Evolutionary conservation across 1,140 invertebrate genomes (phyloP).

Genomic region (Adelges cooleyi): DNA sequence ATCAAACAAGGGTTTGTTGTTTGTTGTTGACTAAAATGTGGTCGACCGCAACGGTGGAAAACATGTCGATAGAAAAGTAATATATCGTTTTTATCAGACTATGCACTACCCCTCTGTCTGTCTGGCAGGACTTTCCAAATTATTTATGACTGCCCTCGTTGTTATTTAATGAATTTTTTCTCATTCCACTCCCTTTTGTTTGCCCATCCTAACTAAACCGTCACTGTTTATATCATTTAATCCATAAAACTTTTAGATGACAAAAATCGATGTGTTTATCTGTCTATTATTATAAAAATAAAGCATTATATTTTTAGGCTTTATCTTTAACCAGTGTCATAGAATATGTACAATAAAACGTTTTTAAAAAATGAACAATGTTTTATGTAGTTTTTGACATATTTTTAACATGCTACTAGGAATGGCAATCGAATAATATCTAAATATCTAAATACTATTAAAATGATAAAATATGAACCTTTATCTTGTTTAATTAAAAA

Average conservation of each 20-base stretch:
- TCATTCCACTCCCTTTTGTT: background rate
- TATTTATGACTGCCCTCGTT: conserved; percentile 20
- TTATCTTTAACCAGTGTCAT: too few species aligned
- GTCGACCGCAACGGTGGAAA: background rate
- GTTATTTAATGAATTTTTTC: conserved; percentile 27
- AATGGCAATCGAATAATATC: too few species aligned
- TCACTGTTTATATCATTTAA: background rate
- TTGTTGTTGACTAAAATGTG: conserved; percentile 17
- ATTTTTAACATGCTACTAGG: too few species aligned
- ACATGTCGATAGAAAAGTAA: background rate
- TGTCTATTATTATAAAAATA: too few species aligned
- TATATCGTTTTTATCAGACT: conserved; percentile 23
- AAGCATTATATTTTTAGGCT: too few species aligned
- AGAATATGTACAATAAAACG: too few species aligned
- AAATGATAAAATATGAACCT: too few species aligned
- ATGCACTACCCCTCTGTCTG: background rate
- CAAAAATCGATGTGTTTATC: too few species aligned
- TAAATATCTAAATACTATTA: too few species aligned
- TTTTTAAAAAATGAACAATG: too few species aligned
- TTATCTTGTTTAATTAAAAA: too few species aligned
- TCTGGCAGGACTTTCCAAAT: conserved; percentile 21
- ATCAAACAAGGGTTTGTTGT: conserved; percentile 14
- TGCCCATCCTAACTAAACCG: background rate
- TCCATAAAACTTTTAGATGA: background rate
- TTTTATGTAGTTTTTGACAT: too few species aligned